A percentile compares a stretch with the other conserved stretches of the same genome.
Evolutionary conservation across 1,140 invertebrate species (phyloP).

Genomic region (Scaptodrosophila lebanonensis): DNA sequence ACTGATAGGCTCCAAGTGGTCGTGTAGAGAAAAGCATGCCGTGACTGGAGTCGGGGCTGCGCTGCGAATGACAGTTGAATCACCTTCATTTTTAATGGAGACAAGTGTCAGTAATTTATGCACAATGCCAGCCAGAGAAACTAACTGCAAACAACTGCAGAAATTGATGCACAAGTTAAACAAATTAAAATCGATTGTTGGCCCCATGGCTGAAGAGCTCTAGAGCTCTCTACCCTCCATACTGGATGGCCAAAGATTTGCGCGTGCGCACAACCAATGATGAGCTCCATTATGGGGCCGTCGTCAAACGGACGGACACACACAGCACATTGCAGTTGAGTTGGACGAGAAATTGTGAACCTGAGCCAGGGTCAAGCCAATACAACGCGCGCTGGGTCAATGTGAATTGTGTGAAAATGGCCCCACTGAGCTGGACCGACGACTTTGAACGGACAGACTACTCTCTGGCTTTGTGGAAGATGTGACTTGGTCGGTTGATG

Average conservation of each 20-base stretch:
- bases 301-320: no score
- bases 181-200: slow-evolving; percentile 75
- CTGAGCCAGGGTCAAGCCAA: slow-evolving; percentile 63
- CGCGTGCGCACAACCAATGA: neutral
- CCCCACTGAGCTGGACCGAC: slow-evolving; percentile 9
- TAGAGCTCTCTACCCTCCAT: neutral
- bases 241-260: neutral
- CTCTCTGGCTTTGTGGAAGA: slow-evolving; percentile 25
- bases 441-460: slow-evolving; percentile 24
- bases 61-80: slow-evolving; percentile 62
- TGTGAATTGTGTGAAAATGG: slow-evolving; percentile 72
- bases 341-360: slow-evolving; percentile 43
- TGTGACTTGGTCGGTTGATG: neutral
- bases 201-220: no score
- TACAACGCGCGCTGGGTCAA: slow-evolving; percentile 56
- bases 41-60: slow-evolving; percentile 57
- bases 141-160: slow-evolving; percentile 53
- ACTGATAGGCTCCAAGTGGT: slow-evolving; percentile 44
- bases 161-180: slow-evolving; percentile 76
- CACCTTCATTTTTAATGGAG: slow-evolving; percentile 75
- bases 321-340: no score
- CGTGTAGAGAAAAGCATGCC: slow-evolving; percentile 59
- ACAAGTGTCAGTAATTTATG: slow-evolving; percentile 76
- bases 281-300: slow-evolving; percentile 1
- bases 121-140: slow-evolving; percentile 40